Conservation (phyloP, 2,797 vertebrate genomes). For the Acomys russatus region DNA sequence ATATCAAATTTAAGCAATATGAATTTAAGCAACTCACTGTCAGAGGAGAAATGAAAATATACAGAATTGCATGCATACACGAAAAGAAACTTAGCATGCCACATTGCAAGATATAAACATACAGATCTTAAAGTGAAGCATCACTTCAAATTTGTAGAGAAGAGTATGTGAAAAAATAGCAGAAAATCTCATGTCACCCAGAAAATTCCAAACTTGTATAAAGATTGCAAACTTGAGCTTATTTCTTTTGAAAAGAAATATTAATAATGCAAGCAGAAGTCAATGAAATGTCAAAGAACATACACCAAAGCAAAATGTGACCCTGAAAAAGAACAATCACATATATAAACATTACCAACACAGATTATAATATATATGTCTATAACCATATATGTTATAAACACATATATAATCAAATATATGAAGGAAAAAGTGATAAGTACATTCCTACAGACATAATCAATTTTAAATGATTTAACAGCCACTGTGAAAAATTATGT, state of each 20-base stretch:
- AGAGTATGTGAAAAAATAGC: neutral
- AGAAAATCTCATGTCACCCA: neutral
- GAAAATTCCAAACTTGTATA: neutral
- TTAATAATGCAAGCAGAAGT: neutral
- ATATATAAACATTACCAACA: neutral
- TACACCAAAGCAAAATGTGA: neutral
- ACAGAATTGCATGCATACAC: neutral
- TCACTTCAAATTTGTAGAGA: neutral
- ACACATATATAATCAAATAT: neutral
- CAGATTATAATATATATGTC: neutral
- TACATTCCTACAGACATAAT: neutral
- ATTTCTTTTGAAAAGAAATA: neutral
- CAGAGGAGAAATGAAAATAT: neutral
- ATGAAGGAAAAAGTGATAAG: neutral
- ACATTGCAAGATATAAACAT: neutral
- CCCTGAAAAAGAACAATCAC: neutral
- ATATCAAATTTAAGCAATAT: neutral
- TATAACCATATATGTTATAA: too few species aligned
- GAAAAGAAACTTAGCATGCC: neutral
- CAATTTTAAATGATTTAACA: neutral
- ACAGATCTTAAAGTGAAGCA: neutral
- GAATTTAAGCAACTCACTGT: neutral
- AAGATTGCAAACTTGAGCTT: neutral
- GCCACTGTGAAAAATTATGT: neutral
- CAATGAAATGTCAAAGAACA: neutral